Conservation (phyloP, 2,113 vertebrate genomes). For the Laterallus jamaicensis region DNA sequence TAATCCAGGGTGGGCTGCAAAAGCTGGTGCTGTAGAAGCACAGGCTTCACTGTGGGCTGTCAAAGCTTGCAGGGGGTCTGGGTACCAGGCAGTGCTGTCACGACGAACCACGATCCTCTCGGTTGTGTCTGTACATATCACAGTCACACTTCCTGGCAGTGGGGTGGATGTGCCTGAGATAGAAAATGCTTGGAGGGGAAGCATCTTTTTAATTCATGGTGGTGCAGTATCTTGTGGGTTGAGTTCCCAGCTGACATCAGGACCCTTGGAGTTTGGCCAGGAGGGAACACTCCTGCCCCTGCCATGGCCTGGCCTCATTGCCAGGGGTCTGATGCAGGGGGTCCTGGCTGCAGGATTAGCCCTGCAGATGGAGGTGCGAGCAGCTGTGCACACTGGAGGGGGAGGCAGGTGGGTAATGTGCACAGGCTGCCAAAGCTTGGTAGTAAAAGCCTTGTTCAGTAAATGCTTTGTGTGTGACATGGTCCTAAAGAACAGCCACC, state of each 20-base stretch:
- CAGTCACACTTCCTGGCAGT: accelerated
- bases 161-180: accelerated
- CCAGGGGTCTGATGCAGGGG: background rate
- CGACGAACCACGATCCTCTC: accelerated
- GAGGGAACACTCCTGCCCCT: background rate
- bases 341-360: background rate
- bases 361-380: background rate
- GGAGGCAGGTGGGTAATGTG: background rate
- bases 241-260: background rate
- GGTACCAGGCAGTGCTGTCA: background rate
- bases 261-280: background rate
- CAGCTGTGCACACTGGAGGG: accelerated
- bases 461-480: background rate
- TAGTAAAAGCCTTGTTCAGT: background rate
- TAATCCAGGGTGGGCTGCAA: background rate
- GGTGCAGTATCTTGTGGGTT: too few relatives aligned
- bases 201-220: background rate
- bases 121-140: accelerated
- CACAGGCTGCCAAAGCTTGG: background rate
- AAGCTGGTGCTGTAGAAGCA: background rate
- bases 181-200: background rate
- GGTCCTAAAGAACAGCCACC: background rate
- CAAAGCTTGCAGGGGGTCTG: background rate
- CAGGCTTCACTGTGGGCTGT: background rate
- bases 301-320: accelerated